A percentile compares a stretch with the other conserved stretches of the same genome.
These are phyloP conservation scores for Lasioglossum calceatum DNA, from an alignment of 2,888 invertebrate genomes.

Conservation along the genomic window DNA sequence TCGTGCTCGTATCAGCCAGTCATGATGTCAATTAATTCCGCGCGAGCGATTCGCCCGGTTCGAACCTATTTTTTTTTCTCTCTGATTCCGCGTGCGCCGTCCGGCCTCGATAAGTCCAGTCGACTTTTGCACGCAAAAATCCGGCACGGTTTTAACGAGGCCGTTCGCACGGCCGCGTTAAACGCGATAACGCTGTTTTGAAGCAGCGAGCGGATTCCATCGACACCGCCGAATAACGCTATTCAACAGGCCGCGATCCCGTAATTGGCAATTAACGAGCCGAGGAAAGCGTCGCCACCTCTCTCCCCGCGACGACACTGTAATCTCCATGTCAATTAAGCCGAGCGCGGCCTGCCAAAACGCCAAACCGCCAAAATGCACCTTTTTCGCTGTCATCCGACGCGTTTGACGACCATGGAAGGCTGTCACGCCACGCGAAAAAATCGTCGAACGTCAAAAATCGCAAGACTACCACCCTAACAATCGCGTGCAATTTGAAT, in stretches of 20 bases:
- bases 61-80: neutral
- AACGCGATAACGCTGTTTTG: conserved; percentile 14
- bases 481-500: neutral
- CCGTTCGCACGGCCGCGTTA: neutral
- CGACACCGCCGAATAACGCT: neutral
- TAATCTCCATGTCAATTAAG: conserved; percentile 42
- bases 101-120: neutral
- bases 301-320: neutral
- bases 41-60: neutral
- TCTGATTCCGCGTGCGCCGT: neutral
- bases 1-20: neutral
- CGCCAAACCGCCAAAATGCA: conserved; percentile 12
- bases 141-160: neutral
- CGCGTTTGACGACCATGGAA: neutral
- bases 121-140: neutral
- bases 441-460: neutral
- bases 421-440: neutral
- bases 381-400: neutral
- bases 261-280: conserved; percentile 43
- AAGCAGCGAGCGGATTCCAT: neutral
- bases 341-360: conserved; percentile 21
- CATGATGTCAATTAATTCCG: neutral
- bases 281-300: conserved; percentile 19
- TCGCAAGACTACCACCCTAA: neutral
- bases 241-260: conserved; percentile 18